Conservation (phyloP, 2,888 invertebrate genomes). For the Pantelozetes paolii region DNA sequence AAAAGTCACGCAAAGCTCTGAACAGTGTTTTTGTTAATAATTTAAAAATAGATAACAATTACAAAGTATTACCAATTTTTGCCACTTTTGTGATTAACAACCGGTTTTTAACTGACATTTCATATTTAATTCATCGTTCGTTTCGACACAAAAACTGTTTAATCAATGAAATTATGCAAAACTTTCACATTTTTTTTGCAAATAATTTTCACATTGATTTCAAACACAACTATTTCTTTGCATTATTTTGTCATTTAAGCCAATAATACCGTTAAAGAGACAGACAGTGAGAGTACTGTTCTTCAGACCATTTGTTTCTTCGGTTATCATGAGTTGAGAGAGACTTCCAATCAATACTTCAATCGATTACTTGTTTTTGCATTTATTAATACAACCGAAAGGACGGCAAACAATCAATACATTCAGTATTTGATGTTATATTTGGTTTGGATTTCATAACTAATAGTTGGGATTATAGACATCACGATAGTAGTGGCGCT, state of each 20-base stretch:
- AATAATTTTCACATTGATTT: constrained; percentile 21
- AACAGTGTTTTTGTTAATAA: background rate
- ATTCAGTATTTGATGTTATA: background rate
- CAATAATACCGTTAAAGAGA: background rate
- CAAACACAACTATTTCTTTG: constrained; percentile 33
- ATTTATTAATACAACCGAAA: constrained; percentile 21
- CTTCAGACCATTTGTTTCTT: background rate
- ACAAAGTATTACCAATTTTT: constrained; percentile 1
- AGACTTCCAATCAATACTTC: constrained; percentile 22
- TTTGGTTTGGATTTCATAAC: background rate
- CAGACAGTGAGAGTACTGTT: background rate
- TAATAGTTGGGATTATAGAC: constrained; percentile 42
- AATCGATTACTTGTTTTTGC: background rate
- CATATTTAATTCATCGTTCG: background rate
- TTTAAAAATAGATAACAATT: background rate
- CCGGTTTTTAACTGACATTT: background rate
- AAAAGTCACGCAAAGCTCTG: constrained; percentile 25
- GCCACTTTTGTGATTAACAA: background rate
- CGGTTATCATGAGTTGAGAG: background rate
- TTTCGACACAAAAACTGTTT: background rate
- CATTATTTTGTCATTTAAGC: background rate
- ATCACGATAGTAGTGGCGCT: constrained; percentile 40
- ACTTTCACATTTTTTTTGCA: constrained; percentile 16
- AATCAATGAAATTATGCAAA: constrained; percentile 19
- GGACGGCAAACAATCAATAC: constrained; percentile 27